Base-by-base conservation (phyloP, 1,140 invertebrate genomes). In the Lepidurus packardi region DNA sequence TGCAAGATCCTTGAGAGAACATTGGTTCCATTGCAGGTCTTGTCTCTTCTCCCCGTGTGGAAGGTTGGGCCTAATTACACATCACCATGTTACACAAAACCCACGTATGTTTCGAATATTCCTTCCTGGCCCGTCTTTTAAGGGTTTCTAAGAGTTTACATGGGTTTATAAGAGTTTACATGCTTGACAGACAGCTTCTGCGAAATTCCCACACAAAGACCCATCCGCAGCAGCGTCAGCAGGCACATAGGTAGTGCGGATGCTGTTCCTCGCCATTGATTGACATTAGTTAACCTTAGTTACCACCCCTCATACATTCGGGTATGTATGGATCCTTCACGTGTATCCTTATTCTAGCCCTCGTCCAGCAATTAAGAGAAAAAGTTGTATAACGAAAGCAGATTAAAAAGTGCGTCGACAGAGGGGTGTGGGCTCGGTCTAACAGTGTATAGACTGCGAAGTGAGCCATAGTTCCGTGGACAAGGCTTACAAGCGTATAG, bases 391-490 rank as follows among this genome's bases (percentile, higher is more conserved):
- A 4, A 65, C n/a, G 21, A 7, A 5, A 16, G 53, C 53, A 21
- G 53, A 13, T 65, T 65, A 65, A 65, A 65, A 65, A n/a, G 53
- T 21, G 53, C 21, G 21, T 65, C 0, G 6, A 65, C 21, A 65
- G 21, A 65, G 53, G 53, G 53, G 53, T 21, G 53, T 65, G 16
- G 53, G 16, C 16, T 16, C 10, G 10, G 16, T 47, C 10, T 65
- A 65, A 7, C 16, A 7, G 53, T 13, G n/a, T 4, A 2, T 34
- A 21, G 53, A 65, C 13, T 9, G 53, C 53, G 53, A 65, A 65
- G 53, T 65, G 53, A 65, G 53, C 53, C 53, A n/a, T 65, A 65
- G 53, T 65, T 65, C 53, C 53, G 53, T 21, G 21, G 16, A 65
- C 53, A 65, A 16, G 16, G 21, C 53, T 65, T 13, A n/a, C 53